Conservation (phyloP, 2,888 invertebrate species). For the Lochmaea crataegi region DNA sequence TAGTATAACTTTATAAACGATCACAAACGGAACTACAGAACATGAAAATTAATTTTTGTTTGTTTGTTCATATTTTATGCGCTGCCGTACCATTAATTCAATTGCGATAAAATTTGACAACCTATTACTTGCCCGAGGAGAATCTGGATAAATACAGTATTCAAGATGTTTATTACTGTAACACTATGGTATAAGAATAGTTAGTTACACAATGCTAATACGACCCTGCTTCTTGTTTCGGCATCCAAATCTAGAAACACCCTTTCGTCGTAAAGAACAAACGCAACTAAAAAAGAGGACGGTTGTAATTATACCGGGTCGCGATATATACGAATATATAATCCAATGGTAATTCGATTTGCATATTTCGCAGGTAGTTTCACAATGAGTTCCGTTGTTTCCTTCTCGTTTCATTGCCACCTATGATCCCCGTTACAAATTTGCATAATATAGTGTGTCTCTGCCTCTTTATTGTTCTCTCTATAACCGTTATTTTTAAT, state of each 20-base stretch:
- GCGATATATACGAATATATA: conserved; percentile 10
- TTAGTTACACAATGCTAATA: background rate
- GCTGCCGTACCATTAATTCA: no score
- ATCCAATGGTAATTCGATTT: conserved; percentile 58
- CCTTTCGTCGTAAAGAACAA: conserved; percentile 41
- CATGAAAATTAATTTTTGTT: no score
- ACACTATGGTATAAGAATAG: no score
- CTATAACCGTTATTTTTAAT: conserved; percentile 34
- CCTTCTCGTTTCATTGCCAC: conserved; percentile 57
- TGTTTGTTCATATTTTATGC: no score
- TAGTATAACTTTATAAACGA: no score
- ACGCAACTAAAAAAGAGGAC: conserved; percentile 39
- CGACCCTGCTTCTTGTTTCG: conserved; percentile 26
- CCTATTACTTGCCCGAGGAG: no score
- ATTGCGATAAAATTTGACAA: no score
- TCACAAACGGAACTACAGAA: no score
- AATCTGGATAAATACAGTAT: no score
- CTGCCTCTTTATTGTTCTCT: conserved; percentile 17
- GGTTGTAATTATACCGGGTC: conserved; percentile 55
- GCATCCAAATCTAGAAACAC: conserved; percentile 32
- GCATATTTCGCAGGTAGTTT: conserved; percentile 58
- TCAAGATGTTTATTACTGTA: no score
- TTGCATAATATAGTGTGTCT: conserved; percentile 57
- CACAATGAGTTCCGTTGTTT: conserved; percentile 58
- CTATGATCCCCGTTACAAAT: conserved; percentile 61